Evolutionary conservation across 2,888 invertebrate species (phyloP), one percentile per base, ranked within the genome.

Genomic region (Perizoma flavofasciatum): DNA sequence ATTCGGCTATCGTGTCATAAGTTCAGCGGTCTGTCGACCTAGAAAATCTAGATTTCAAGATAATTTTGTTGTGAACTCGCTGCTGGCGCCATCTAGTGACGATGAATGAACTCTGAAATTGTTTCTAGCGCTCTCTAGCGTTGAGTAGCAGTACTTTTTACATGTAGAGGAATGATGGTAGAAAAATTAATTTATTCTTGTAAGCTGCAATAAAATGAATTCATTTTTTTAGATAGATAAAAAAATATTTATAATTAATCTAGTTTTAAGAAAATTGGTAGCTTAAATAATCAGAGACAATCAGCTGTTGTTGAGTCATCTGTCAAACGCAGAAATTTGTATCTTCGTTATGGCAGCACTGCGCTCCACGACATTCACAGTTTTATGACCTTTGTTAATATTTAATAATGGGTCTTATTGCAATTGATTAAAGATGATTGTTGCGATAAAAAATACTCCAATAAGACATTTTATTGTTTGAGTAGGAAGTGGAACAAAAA

Each of bases 401-500:
- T 69, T 66, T 64, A 83, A 79, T 79, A 65, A 68, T 85, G 76
- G 69, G 73, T 85, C 81, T 81, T 89, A 86, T 71, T 49, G 0
- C 47, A 55, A 61, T 1, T 63, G 0, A 5, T 49, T 76, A 90
- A 84, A 81, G 80, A 71, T 66, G 76, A 84, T 63, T 82, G 77
- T 88, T 71, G 74, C 65, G 66, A 56, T 66, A 68, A 72, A 75
- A 74, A 73, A 75, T 59, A 56, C 67, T 72, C 66, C 69, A 75
- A 63, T 86, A 82, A 74, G 83, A 78, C 83, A 72, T 85, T 85
- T 81, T 79, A 78, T 81, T 73, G 77, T 78, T 78, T 77, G 80
- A 81, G 79, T 82, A 85, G 88, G 89, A 90, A 89, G 82, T 88
- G 75, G 82, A 80, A 87, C 82, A 87, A 89, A 91, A 92, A 90